phyloP scores from a whole-genome alignment of 1,140 invertebrate species.

The Rhyzopertha dominica region DNA sequence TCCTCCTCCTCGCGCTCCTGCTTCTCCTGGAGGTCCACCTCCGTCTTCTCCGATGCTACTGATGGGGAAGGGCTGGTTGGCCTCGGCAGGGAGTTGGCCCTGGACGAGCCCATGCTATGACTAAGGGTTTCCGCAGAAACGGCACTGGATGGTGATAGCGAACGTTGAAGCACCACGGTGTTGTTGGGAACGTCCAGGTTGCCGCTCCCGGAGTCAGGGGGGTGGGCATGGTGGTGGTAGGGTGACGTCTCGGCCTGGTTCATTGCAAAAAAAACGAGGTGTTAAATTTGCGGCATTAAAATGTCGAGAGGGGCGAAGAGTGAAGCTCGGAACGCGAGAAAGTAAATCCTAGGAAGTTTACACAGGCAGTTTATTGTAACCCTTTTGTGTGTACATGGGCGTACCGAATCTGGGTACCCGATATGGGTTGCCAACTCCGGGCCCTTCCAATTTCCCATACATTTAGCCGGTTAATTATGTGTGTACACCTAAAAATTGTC shows the following conservation, averaged over 20 bases:
- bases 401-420: no score
- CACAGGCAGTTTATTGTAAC: no score
- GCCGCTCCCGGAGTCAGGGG: slow-evolving; percentile 36
- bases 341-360: no score
- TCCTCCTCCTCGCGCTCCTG: slow-evolving; percentile 90
- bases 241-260: slow-evolving; percentile 38
- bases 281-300: no score
- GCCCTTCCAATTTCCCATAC: no score
- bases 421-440: no score
- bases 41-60: slow-evolving; percentile 70
- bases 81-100: slow-evolving; percentile 63
- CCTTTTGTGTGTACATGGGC: no score
- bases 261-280: no score
- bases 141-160: slow-evolving; percentile 58
- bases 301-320: no score
- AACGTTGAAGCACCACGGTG: slow-evolving; percentile 45
- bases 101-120: slow-evolving; percentile 47
- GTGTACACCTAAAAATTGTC: no score
- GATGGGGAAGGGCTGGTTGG: slow-evolving; percentile 81
- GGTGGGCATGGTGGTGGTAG: slow-evolving; percentile 30
- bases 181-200: slow-evolving; percentile 48
- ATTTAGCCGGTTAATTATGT: no score
- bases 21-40: slow-evolving; percentile 67
- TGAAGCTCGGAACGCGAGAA: no score
- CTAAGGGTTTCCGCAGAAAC: slow-evolving; percentile 59